Base-by-base conservation (phyloP, 2,797 vertebrate genomes). In the Sebastolobus altivelis region DNA sequence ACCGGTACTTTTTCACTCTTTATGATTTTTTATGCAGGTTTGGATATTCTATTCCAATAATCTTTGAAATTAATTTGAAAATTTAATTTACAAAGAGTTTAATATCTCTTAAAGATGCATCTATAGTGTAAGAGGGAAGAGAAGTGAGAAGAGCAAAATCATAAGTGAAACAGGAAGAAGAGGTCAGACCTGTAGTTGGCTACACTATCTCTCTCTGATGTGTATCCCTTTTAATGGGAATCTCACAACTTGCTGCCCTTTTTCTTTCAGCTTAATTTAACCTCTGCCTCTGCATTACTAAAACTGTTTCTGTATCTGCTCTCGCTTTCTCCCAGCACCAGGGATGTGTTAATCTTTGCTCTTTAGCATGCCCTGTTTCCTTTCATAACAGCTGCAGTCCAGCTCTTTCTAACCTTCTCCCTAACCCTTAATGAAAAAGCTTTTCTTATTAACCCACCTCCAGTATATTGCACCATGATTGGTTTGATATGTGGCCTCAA, bases 401-500 rank as follows among this genome's bases (percentile, higher is more conserved):
- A 87, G 89, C 75, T 85, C 43, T 60, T 61, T 81, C 69, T 58
- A 78, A 75, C 75, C 61, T 68, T 74, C 8, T 40, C 75, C 81
- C 75, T 40, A 58, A 79, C 66, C 69, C 54, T 20, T 9, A 52
- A 73, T 27, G 54, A 60, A 60, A 5, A 65, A 73, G 61, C 83
- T 74, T 84, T 77, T 86, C 76, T 74, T 62, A 82, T 82, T 58
- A 92, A 89, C 75, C 73, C 87, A 79, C 79, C 81, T 81, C 29
- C 65, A 80, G 46, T 55, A 72, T 37, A 43, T 55, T 58, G 91
- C 89, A 92, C 91, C 94, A 93, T 93, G 93, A 93, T 92, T 93
- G 85, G 77, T 94, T 95, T 93, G 77, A 93, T 91, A 90, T 94
- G 91, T 93, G 60, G 56, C 54, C 54, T 49, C 18, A 65, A 29